Conservation (phyloP, 2,797 vertebrate genomes). For the Gambelia wislizenii region DNA sequence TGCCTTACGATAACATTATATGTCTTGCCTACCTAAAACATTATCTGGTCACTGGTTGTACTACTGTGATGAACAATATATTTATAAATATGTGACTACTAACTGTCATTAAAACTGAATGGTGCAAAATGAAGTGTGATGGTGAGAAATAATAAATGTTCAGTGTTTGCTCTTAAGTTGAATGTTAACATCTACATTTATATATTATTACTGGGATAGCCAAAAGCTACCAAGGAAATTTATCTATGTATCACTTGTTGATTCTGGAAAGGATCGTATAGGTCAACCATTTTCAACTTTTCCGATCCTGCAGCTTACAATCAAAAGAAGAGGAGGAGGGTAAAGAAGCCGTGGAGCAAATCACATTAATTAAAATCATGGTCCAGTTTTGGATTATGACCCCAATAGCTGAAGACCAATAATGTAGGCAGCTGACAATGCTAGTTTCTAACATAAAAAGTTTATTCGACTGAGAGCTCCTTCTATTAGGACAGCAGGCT, state of each 20-base stretch:
- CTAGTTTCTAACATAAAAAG: too few relatives aligned
- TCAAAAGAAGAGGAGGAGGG: too few relatives aligned
- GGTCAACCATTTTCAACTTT: too few relatives aligned
- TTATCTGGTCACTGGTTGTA: constrained; percentile 56
- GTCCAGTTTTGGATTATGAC: background rate
- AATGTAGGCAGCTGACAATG: too few relatives aligned
- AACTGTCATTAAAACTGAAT: constrained; percentile 70
- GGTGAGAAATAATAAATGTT: constrained; percentile 10
- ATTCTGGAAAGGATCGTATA: too few relatives aligned
- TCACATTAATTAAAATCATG: background rate
- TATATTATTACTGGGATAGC: background rate
- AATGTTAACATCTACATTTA: background rate
- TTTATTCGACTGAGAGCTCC: too few relatives aligned
- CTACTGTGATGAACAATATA: constrained; percentile 46
- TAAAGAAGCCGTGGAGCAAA: background rate
- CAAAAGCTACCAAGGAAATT: background rate
- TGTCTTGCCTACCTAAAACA: constrained; percentile 59
- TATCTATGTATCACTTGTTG: too few relatives aligned
- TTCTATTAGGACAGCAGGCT: too few relatives aligned
- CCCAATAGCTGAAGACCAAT: too few relatives aligned
- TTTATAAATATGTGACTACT: constrained; percentile 69
- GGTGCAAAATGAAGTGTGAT: constrained; percentile 29
- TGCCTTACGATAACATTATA: constrained; percentile 70
- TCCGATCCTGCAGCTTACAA: too few relatives aligned
- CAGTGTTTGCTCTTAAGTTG: background rate